Percentiles rank a stretch among this genome's conserved stretches.
phyloP scores from a whole-genome alignment of 1,140 invertebrate genomes.

The Eumeta japonica region DNA sequence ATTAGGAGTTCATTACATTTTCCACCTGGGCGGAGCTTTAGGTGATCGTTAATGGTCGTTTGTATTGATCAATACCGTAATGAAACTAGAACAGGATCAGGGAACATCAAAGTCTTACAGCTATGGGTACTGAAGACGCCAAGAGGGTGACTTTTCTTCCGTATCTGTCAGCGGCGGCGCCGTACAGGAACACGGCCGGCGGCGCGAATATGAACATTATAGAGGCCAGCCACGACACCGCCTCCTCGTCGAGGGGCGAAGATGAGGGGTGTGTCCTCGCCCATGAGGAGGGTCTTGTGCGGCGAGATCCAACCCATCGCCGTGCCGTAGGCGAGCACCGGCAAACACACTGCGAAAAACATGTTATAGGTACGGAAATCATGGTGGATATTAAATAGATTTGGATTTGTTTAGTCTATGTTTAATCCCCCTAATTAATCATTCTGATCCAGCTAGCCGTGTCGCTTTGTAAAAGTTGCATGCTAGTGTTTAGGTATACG shows the following conservation, averaged over 20 bases:
- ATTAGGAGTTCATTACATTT: too few species aligned
- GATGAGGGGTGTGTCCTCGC: slow-evolving; percentile 26
- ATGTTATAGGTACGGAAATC: too few species aligned
- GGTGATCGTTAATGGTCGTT: too few species aligned
- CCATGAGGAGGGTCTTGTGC: slow-evolving; percentile 35
- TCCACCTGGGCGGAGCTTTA: too few species aligned
- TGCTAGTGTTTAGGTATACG: too few species aligned
- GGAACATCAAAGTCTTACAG: slow-evolving; percentile 20
- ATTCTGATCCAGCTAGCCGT: too few species aligned
- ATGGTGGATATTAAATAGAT: background rate
- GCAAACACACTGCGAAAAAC: slow-evolving; percentile 50
- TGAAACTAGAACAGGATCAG: background rate
- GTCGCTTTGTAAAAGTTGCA: too few species aligned
- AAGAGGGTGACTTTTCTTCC: slow-evolving; percentile 37
- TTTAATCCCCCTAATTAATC: too few species aligned
- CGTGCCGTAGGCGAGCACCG: slow-evolving; percentile 38
- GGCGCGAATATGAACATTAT: slow-evolving; percentile 50
- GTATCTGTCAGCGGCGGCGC: slow-evolving; percentile 38
- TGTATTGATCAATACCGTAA: background rate
- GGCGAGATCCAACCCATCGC: slow-evolving; percentile 51
- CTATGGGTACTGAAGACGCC: slow-evolving; percentile 32
- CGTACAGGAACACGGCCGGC: slow-evolving; percentile 40
- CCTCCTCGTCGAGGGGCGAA: slow-evolving; percentile 24
- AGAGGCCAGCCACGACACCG: slow-evolving; percentile 48
- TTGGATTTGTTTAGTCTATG: too few species aligned